Percentiles rank a stretch among this genome's conserved stretches.
These are phyloP conservation scores for Aricia agestis DNA, from an alignment of 1,140 invertebrate genomes.

Conservation along the genomic window DNA sequence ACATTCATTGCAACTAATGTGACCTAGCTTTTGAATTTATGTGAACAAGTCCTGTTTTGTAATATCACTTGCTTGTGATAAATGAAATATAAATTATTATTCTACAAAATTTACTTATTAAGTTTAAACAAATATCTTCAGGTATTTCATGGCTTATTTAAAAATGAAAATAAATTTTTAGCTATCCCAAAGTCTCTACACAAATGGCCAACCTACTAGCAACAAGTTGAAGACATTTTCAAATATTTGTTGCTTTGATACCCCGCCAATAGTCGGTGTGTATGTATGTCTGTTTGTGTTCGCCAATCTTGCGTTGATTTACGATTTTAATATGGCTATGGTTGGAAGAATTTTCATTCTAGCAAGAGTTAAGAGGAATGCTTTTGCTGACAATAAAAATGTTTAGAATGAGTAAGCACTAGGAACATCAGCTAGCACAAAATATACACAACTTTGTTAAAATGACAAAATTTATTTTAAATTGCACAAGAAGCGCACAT, in stretches of 20 bases:
- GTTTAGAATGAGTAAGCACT: too few species aligned
- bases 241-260: slow-evolving; percentile 13
- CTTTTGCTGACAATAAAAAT: too few species aligned
- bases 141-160: too few species aligned
- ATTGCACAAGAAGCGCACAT: too few species aligned
- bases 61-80: not conserved
- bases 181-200: not conserved
- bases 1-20: not conserved
- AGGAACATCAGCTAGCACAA: too few species aligned
- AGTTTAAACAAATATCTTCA: too few species aligned
- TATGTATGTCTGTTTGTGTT: not conserved
- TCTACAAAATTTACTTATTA: too few species aligned
- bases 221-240: slow-evolving; percentile 12
- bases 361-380: not conserved
- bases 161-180: too few species aligned
- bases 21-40: not conserved
- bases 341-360: not conserved
- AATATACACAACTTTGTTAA: too few species aligned
- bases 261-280: not conserved
- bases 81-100: too few species aligned
- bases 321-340: not conserved
- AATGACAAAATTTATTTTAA: too few species aligned
- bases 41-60: not conserved
- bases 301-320: slow-evolving; percentile 11
- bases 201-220: not conserved